These are phyloP conservation scores for Hoplodrina blanda DNA, from an alignment of 2,888 invertebrate genomes.

Conservation along the genomic window DNA sequence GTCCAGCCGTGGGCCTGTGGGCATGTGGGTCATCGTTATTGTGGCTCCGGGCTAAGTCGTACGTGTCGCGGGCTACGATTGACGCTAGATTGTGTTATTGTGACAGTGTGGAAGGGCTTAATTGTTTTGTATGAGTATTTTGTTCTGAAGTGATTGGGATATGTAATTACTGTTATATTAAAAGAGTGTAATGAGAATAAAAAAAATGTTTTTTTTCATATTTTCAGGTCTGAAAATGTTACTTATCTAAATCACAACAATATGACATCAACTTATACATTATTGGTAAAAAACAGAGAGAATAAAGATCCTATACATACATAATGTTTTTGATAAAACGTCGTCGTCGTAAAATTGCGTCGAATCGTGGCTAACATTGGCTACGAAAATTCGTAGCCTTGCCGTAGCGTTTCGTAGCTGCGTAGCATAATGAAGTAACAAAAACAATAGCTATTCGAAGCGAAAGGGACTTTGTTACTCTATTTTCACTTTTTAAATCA, in stretches of 20 bases:
- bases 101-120: conserved; percentile 28
- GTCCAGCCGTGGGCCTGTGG: conserved; percentile 39
- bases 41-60: conserved; percentile 67
- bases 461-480: background rate
- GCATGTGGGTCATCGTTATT: conserved; percentile 63
- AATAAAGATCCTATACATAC: too few relatives aligned
- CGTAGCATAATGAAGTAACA: conserved; percentile 9
- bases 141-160: conserved; percentile 1
- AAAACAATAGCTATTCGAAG: conserved; percentile 4
- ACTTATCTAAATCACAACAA: background rate
- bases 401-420: conserved; percentile 39
- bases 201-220: background rate
- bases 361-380: background rate
- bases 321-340: too few relatives aligned
- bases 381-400: conserved; percentile 41
- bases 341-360: background rate
- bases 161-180: background rate
- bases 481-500: background rate
- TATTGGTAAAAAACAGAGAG: background rate
- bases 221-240: background rate
- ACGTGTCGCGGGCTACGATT: conserved; percentile 64
- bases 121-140: conserved; percentile 44
- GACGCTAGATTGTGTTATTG: conserved; percentile 58
- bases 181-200: background rate
- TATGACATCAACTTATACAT: too few relatives aligned